Evolutionary conservation across 2,888 invertebrate genomes (phyloP), one percentile per base, ranked within the genome.

Genomic region (Aleiodes leptofemur): DNA sequence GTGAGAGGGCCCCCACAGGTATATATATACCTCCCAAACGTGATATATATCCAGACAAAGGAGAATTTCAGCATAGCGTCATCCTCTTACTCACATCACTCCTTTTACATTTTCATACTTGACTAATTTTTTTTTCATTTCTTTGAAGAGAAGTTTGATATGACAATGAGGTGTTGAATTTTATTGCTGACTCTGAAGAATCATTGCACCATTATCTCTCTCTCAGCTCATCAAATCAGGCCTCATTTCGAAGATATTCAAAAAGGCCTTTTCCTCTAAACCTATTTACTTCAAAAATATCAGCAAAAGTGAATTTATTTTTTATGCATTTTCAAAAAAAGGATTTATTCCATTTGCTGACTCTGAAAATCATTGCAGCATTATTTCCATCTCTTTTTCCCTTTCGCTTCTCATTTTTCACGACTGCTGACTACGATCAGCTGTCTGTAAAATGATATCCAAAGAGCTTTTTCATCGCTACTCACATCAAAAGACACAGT

Each of bases 1-100:
- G 43, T 43, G 43, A 43, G 43, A 3, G 38, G 57, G 66, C 51
- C 72, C 55, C 69, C 66, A 29, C 72, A 57, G 76, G 57, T 72
- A 72, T 72, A 68, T n/a, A n/a, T n/a, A n/a, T n/a, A n/a, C n/a
- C n/a, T 68, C 43, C 59, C 34, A 59, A 68, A 43, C 66, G 56
- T 57, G 74, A 70, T 69, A 64, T 73, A 73, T 59, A 53, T 43
- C 16, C 73, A 73, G 73, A 79, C 73, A 75, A 78, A 78, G 74
- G 76, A 72, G 78, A 78, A 75, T 74, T 70, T 69, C 77, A 74
- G 76, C 75, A 72, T 71, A 79, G 76, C 76, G 74, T 73, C 73
- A 76, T 72, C 48, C 77, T 77, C 74, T 82, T 82, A 79, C 79
- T 81, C 83, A 80, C 76, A 59, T 77, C 79, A 80, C 79, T 72